These are phyloP conservation scores for Bombyx mandarina DNA, from an alignment of 1,140 invertebrate genomes.

Conservation along the genomic window DNA sequence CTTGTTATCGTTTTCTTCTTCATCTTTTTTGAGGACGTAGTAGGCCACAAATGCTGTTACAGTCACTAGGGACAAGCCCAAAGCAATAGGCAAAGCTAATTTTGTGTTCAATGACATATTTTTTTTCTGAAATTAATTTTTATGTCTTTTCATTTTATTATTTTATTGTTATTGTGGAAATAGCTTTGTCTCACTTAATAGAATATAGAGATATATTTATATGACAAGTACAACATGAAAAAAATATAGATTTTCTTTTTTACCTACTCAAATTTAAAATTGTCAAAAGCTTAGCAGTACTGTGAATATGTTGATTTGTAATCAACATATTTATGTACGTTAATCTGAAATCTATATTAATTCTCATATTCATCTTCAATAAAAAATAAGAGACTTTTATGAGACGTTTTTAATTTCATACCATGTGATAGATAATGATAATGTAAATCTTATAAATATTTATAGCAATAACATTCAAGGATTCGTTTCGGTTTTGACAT, in stretches of 20 bases:
- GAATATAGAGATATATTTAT: not conserved
- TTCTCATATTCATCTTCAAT: too few species aligned
- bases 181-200: too few species aligned
- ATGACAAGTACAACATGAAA: not conserved
- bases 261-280: not conserved
- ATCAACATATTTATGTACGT: too few species aligned
- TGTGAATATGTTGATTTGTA: not conserved
- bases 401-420: too few species aligned
- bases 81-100: slow-evolving; percentile 38
- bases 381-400: too few species aligned
- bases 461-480: too few species aligned
- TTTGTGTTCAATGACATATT: slow-evolving; percentile 47
- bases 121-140: not conserved
- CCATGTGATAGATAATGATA: not conserved
- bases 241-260: not conserved
- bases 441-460: not conserved
- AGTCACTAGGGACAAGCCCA: slow-evolving; percentile 51
- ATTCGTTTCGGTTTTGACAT: not conserved
- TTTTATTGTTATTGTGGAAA: too few species aligned
- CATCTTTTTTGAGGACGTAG: slow-evolving; percentile 57
- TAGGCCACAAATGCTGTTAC: slow-evolving; percentile 57
- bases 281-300: not conserved
- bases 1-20: slow-evolving; percentile 32
- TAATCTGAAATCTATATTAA: too few species aligned
- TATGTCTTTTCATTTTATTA: too few species aligned